phyloP scores from a whole-genome alignment of 2,888 invertebrate genomes.

The Panopea generosa region DNA sequence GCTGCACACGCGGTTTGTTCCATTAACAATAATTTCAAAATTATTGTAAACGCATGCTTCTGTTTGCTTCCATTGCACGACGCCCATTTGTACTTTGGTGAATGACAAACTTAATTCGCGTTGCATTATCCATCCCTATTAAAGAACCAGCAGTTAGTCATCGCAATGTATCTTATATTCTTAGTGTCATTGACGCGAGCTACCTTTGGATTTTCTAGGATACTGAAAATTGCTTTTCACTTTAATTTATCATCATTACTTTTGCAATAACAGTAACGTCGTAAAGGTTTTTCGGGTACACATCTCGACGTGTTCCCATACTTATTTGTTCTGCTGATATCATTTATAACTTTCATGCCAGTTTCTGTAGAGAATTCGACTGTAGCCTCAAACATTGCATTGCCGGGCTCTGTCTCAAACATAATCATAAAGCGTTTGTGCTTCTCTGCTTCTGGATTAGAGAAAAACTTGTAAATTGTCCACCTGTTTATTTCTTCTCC shows the following conservation, averaged over 20 bases:
- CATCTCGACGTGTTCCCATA: slow-evolving; percentile 69
- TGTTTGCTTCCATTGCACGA: no score
- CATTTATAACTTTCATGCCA: slow-evolving; percentile 52
- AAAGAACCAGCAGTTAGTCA: no score
- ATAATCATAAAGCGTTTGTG: slow-evolving; percentile 59
- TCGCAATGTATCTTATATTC: no score
- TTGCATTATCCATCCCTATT: no score
- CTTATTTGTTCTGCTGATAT: slow-evolving; percentile 66
- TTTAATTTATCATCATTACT: slow-evolving; percentile 4
- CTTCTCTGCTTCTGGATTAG: slow-evolving; percentile 86
- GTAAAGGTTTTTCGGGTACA: slow-evolving; percentile 53
- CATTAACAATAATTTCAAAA: no score
- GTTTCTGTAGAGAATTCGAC: slow-evolving; percentile 41
- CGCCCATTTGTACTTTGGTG: no score
- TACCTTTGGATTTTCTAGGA: no score
- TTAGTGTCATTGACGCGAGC: no score
- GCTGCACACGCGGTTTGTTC: no score
- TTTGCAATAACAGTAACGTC: slow-evolving; percentile 66
- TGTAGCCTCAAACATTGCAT: slow-evolving; percentile 68
- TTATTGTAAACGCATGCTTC: no score
- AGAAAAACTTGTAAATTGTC: slow-evolving; percentile 88
- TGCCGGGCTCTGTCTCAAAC: slow-evolving; percentile 62
- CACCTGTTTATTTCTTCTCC: slow-evolving; percentile 57
- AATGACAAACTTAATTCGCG: no score
- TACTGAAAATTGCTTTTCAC: no score